Conservation (phyloP, 2,113 vertebrate species). For the Myanophis thanlyinensis region DNA sequence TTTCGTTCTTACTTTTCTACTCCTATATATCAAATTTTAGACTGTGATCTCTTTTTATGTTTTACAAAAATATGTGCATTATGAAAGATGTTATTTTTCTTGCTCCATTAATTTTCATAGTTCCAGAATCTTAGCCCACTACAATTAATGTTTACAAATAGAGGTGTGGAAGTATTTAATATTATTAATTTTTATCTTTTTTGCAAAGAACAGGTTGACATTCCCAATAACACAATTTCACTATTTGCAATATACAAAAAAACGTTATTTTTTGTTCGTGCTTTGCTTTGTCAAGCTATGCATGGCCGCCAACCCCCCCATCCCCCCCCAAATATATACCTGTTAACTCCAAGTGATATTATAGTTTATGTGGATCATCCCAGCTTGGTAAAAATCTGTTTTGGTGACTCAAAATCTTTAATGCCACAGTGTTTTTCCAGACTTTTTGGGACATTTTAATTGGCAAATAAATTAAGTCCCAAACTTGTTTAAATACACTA, state of each 20-base stretch:
- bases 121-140: not conserved
- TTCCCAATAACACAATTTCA: not conserved
- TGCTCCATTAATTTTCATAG: not conserved
- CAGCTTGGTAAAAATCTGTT: not conserved
- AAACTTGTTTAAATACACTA: not conserved
- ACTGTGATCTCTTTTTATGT: not conserved
- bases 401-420: not conserved
- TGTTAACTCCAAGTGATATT: not conserved
- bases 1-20: not conserved
- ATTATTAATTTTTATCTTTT: constrained; percentile 3
- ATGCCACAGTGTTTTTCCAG: not conserved
- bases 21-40: not conserved
- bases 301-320: not conserved
- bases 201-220: not conserved
- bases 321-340: no score
- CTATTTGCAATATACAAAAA: not conserved
- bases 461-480: not conserved
- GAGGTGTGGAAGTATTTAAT: not conserved
- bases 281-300: not conserved
- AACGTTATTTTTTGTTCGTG: not conserved
- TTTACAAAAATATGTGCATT: not conserved
- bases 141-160: not conserved
- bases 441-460: not conserved
- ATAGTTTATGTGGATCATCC: not conserved
- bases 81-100: not conserved